Conservation (phyloP, 2,888 invertebrate genomes). For the Amiota communis region DNA sequence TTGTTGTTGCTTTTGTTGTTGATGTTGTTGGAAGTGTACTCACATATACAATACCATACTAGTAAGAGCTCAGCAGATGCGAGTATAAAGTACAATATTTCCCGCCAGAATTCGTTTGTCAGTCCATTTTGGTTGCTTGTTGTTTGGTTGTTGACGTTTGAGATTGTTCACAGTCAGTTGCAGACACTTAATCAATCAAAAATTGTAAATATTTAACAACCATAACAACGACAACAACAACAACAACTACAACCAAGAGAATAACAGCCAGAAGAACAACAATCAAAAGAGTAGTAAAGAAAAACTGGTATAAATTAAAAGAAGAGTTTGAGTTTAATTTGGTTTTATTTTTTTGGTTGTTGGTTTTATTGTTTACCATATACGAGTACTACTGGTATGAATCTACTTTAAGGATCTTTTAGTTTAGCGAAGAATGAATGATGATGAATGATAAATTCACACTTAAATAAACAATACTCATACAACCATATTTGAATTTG, state of each 20-base stretch:
- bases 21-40: background rate
- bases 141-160: conserved; percentile 3
- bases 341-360: background rate
- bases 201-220: background rate
- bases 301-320: no score
- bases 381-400: no score
- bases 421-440: no score
- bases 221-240: background rate
- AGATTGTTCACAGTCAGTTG: conserved; percentile 48
- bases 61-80: conserved; percentile 4
- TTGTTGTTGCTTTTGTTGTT: background rate
- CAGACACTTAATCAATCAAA: conserved; percentile 64
- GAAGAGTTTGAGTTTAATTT: background rate
- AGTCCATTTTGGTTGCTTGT: background rate
- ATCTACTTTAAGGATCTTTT: no score
- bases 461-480: no score
- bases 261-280: no score
- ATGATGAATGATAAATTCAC: no score
- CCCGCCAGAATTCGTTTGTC: no score
- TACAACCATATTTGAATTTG: no score
- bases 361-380: background rate
- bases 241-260: background rate
- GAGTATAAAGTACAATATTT: no score
- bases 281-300: no score
- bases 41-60: conserved; percentile 31